Evolutionary conservation across 53 echinoderm and acorn worm genomes (phyloP).

Genomic region (Apostichopus leukothele): DNA sequence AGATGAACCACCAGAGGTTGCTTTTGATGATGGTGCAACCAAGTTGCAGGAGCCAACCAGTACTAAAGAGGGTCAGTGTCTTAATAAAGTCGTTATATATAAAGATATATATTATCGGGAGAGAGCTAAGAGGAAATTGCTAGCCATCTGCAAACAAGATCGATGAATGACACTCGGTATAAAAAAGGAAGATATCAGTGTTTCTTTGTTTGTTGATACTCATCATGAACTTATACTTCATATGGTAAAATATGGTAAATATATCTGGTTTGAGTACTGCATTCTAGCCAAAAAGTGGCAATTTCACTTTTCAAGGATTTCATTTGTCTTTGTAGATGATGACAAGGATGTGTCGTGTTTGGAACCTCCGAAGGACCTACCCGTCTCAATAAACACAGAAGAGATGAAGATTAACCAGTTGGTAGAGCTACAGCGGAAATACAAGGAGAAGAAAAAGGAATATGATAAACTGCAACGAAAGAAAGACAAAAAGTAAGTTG

Average conservation of each 20-base stretch:
- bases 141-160: too few species aligned
- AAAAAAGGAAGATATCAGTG: too few species aligned
- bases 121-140: too few species aligned
- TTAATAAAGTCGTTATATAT: not conserved
- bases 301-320: too few species aligned
- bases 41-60: not conserved
- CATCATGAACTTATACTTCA: too few species aligned
- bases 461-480: constrained; percentile 89
- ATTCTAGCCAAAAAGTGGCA: too few species aligned
- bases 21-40: not conserved
- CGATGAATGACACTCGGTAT: too few species aligned
- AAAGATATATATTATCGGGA: too few species aligned
- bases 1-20: constrained; percentile 25
- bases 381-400: constrained; percentile 74
- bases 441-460: constrained; percentile 90
- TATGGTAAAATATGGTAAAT: too few species aligned
- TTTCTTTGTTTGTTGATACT: too few species aligned
- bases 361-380: constrained; percentile 7
- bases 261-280: too few species aligned
- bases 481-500: constrained; percentile 89
- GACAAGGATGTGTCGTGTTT: not conserved
- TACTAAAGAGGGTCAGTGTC: constrained; percentile 20
- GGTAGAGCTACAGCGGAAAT: constrained; percentile 90
- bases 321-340: not conserved
- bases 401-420: constrained; percentile 87